These are phyloP conservation scores for Papilio elwesi DNA, from an alignment of 2,888 invertebrate genomes.

Conservation along the genomic window DNA sequence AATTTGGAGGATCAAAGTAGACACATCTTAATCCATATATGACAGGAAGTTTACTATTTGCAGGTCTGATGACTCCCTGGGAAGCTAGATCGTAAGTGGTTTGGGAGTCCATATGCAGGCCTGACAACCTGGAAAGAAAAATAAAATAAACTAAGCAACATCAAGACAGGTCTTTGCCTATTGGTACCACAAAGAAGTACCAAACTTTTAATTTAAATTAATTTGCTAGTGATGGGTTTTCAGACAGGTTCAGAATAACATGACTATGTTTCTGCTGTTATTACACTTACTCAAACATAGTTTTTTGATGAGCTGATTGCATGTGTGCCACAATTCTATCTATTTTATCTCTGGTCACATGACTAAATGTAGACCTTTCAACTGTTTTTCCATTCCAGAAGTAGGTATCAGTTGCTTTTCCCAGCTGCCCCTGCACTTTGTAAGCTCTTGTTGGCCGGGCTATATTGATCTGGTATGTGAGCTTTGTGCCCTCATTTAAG, in stretches of 20 bases:
- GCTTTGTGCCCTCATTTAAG: slow-evolving; percentile 86
- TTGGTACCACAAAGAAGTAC: too few relatives aligned
- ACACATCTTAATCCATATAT: slow-evolving; percentile 94
- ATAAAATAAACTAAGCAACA: too few relatives aligned
- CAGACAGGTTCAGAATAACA: too few relatives aligned
- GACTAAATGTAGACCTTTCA: slow-evolving; percentile 87
- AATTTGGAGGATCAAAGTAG: slow-evolving; percentile 91
- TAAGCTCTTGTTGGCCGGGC: slow-evolving; percentile 88
- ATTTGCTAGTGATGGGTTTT: too few relatives aligned
- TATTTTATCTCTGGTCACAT: slow-evolving; percentile 87
- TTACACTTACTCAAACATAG: slow-evolving; percentile 91
- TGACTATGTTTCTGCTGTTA: neutral
- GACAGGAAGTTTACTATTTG: slow-evolving; percentile 87
- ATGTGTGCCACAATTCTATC: slow-evolving; percentile 90
- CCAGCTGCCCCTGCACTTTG: slow-evolving; percentile 89
- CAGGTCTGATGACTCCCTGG: slow-evolving; percentile 92
- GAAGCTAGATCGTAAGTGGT: slow-evolving; percentile 95
- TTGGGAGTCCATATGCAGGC: slow-evolving; percentile 93
- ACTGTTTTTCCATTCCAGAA: slow-evolving; percentile 89
- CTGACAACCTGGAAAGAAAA: slow-evolving; percentile 83
- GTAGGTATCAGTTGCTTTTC: slow-evolving; percentile 89
- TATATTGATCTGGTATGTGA: slow-evolving; percentile 83
- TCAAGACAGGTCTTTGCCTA: too few relatives aligned
- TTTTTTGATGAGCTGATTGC: slow-evolving; percentile 93
- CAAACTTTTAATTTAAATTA: too few relatives aligned